Evolutionary conservation across 1,140 invertebrate genomes (phyloP).

Genomic region (Thaumatotibia leucotreta): DNA sequence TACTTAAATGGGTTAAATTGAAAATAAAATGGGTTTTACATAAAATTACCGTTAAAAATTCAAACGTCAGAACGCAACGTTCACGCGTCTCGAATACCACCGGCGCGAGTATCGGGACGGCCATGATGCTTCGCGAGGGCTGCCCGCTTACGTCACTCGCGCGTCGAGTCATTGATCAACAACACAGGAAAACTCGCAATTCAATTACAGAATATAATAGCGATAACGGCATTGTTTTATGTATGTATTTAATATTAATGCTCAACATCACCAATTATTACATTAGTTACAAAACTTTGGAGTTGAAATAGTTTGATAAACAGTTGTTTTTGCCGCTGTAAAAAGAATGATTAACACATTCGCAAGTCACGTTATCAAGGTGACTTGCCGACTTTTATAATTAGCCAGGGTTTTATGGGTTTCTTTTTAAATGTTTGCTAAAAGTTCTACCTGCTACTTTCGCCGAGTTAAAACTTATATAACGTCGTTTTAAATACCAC

Average conservation of each 20-base stretch:
- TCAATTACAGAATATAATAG: neutral
- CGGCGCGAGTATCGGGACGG: neutral
- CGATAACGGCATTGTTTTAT: neutral
- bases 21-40: conserved; percentile 25
- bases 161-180: conserved; percentile 11
- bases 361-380: conserved; percentile 10
- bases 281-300: neutral
- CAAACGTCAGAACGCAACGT: neutral
- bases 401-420: neutral
- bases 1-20: conserved; percentile 14
- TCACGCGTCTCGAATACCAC: neutral
- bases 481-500: neutral
- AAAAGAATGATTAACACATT: conserved; percentile 6
- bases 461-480: neutral
- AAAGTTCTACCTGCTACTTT: neutral
- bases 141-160: conserved; percentile 1
- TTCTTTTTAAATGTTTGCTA: conserved; percentile 2
- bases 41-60: neutral
- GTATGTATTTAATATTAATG: neutral
- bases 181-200: conserved; percentile 11
- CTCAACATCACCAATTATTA: neutral
- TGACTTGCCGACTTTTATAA: conserved; percentile 9
- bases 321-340: neutral
- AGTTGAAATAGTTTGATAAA: neutral
- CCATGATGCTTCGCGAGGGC: conserved; percentile 2